Evolutionary conservation across 2,888 invertebrate genomes (phyloP), one percentile per base, ranked within the genome.

Genomic region (Anaspis maculata): DNA sequence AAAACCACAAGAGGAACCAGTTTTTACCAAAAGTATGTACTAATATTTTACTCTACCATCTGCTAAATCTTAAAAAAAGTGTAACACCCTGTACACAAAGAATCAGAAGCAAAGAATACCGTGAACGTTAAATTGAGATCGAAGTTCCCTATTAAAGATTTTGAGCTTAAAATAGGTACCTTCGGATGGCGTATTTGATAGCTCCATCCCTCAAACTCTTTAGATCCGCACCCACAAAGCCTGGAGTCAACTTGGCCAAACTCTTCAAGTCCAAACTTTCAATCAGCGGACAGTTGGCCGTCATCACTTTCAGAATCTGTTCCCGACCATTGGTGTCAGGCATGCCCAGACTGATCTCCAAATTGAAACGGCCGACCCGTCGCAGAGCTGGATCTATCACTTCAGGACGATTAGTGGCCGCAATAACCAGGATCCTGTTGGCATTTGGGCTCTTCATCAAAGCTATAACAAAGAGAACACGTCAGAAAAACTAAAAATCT

Each of bases 391-490:
- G 89, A 65, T 98, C 97, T 28, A 98, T 69, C 0, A 85, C 72
- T 64, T 97, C 96, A 0, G 91, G 88, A 37, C 90, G 77, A 61
- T 90, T 95, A 19, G 97, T 96, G 1, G 97, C 94, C n/a, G 92
- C 97, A 52, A 98, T 78, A 10, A 98, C 82, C 38, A 96, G 62
- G 2, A 91, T 79, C 40, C 74, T 71, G 15, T 73, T 69, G 34
- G 74, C 77, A 43, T 65, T 66, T 44, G 72, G 71, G 27, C 67
- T 69, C 25, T 64, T 59, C 40, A 58, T 63, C 32, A 76, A 56
- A 25, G n/a, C n/a, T n/a, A n/a, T n/a, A n/a, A n/a, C n/a, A n/a
- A n/a, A n/a, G n/a, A n/a, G 34, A 34, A 43, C 32, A 27, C 6
- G 24, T 15, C 25, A 15, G 16, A 26, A 26, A 24, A 3, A 25